Conservation (phyloP, 2,888 invertebrate species). For the Crossocerus cetratus region DNA sequence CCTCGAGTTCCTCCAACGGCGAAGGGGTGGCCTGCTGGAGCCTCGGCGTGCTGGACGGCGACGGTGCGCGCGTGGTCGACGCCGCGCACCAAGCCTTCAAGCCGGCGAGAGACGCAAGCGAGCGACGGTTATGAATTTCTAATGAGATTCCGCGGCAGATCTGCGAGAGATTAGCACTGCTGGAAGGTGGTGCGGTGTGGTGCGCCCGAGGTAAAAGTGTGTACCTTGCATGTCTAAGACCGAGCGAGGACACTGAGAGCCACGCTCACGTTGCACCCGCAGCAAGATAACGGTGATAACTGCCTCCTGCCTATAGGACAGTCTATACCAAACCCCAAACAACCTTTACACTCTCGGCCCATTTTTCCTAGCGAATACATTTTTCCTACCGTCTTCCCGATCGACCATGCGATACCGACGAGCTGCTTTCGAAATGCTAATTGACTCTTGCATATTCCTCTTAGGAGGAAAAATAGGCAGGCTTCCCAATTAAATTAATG, state of each 20-base stretch:
- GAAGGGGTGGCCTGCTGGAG: neutral
- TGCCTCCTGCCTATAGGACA: neutral
- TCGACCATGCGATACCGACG: neutral
- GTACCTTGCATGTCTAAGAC: constrained; percentile 70
- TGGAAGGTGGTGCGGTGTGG: constrained; percentile 44
- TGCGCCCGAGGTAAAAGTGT: constrained; percentile 66
- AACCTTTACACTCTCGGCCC: constrained; percentile 12
- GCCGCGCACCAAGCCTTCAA: constrained; percentile 41
- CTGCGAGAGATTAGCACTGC: constrained; percentile 75
- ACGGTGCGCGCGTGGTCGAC: constrained; percentile 54
- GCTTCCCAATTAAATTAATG: no score
- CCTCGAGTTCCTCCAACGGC: neutral
- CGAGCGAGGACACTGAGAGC: constrained; percentile 55
- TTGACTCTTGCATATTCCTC: no score
- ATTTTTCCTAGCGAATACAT: neutral
- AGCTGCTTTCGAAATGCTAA: no score
- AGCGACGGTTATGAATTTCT: constrained; percentile 76
- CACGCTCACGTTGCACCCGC: constrained; percentile 55
- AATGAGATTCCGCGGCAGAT: constrained; percentile 76
- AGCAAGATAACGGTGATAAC: constrained; percentile 59
- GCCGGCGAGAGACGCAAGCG: constrained; percentile 47
- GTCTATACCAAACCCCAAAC: no score
- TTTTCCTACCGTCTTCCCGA: neutral
- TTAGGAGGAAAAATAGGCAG: no score
- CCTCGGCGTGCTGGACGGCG: constrained; percentile 33